Percentiles rank a stretch among this genome's conserved stretches.
phyloP scores from a whole-genome alignment of 2,113 vertebrate species.

The Lichenostomus cassidix region DNA sequence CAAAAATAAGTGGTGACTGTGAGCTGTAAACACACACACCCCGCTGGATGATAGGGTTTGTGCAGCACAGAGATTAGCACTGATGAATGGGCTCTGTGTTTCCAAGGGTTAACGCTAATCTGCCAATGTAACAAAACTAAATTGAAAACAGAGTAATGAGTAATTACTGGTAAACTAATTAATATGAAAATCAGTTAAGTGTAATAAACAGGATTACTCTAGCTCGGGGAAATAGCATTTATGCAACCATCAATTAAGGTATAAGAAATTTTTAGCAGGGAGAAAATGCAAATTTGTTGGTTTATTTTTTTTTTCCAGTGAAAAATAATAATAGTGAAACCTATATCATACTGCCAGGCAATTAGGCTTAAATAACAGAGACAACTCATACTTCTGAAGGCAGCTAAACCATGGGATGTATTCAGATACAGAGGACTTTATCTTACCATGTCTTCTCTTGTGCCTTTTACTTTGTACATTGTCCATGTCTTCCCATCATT shows the following conservation, averaged over 20 bases:
- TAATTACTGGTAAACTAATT: conserved; percentile 59
- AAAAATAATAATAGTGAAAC: background rate
- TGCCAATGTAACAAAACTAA: conserved; percentile 36
- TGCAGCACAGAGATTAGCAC: background rate
- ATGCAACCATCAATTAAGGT: conserved; percentile 17
- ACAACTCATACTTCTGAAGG: background rate
- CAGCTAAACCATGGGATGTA: background rate
- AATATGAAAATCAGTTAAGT: conserved; percentile 60
- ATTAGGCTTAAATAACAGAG: background rate
- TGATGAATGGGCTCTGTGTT: background rate
- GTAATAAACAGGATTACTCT: conserved; percentile 57
- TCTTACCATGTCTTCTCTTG: conserved; percentile 92
- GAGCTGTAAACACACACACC: background rate
- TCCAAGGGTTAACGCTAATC: conserved; percentile 49
- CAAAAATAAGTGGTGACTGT: background rate
- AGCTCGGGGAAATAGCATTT: conserved; percentile 30
- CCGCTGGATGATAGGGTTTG: background rate
- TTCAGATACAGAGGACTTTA: background rate
- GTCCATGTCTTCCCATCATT: conserved; percentile 93
- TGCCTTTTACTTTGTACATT: conserved; percentile 94
- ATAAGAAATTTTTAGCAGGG: background rate
- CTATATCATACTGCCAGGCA: background rate
- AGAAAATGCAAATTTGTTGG: background rate
- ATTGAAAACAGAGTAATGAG: conserved; percentile 30
- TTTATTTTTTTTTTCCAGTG: background rate